phyloP scores from a whole-genome alignment of 2,888 invertebrate genomes.

The Acleris laterana region DNA sequence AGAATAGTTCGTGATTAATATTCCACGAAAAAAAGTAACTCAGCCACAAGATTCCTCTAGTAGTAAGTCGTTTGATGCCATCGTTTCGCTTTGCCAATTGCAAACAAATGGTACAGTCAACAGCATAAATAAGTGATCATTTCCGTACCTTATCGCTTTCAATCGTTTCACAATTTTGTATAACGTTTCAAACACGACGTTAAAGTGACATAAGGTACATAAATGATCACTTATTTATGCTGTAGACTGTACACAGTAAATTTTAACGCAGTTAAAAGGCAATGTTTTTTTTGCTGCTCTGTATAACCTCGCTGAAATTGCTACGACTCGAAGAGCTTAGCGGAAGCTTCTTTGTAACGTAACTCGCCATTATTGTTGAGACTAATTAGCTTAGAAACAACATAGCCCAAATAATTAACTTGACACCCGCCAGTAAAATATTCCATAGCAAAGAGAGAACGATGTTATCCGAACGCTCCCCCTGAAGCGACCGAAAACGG shows the following conservation, averaged over 20 bases:
- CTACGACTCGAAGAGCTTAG: slow-evolving; percentile 51
- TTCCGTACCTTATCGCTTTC: no score
- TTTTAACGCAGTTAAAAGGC: slow-evolving; percentile 46
- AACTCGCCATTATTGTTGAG: slow-evolving; percentile 58
- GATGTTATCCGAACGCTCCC: slow-evolving; percentile 7
- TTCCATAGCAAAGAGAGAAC: slow-evolving; percentile 43
- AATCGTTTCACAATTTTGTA: no score
- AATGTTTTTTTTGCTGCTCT: slow-evolving; percentile 39
- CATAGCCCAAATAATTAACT: slow-evolving; percentile 48
- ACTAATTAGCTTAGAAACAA: slow-evolving; percentile 65
- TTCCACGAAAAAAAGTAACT: no score
- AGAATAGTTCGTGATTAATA: no score
- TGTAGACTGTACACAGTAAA: no score
- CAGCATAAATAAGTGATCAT: no score
- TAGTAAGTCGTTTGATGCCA: no score
- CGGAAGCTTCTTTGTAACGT: slow-evolving; percentile 67
- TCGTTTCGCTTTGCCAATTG: no score
- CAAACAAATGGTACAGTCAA: not conserved
- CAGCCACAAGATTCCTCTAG: no score
- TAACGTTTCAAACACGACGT: no score
- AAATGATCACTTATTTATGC: no score
- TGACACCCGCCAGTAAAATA: slow-evolving; percentile 47
- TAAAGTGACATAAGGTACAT: no score
- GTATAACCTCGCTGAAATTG: not conserved
- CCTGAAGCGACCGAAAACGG: slow-evolving; percentile 26